Conservation (phyloP, 2,888 invertebrate species). For the Spicauda simplicius region DNA sequence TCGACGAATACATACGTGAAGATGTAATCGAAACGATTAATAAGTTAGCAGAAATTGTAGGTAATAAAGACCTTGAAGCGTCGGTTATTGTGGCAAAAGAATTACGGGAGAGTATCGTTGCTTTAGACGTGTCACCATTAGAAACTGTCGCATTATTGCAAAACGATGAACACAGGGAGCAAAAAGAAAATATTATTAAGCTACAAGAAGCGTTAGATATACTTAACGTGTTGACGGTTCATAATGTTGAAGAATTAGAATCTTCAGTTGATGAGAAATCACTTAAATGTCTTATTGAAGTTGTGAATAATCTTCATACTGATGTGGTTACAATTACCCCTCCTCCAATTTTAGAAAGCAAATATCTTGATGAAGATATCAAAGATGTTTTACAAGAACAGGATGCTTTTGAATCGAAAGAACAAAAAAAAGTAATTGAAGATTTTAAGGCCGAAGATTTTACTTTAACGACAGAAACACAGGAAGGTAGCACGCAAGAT, state of each 20-base stretch:
- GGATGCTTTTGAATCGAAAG: background rate
- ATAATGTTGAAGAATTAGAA: constrained; percentile 46
- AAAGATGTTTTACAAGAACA: background rate
- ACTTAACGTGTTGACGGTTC: constrained; percentile 21
- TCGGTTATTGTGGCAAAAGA: constrained; percentile 53
- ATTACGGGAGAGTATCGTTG: constrained; percentile 47
- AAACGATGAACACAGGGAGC: background rate
- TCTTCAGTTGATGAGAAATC: constrained; percentile 44
- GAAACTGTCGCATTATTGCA: constrained; percentile 7
- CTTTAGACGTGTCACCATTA: constrained; percentile 33
- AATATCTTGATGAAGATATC: background rate
- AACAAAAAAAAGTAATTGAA: background rate
- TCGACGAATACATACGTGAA: constrained; percentile 55
- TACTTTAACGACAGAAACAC: background rate
- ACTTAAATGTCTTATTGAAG: constrained; percentile 51
- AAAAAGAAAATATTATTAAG: constrained; percentile 46
- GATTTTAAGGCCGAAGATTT: background rate
- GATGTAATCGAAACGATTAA: constrained; percentile 49
- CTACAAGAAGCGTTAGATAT: constrained; percentile 42
- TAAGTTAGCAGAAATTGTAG: constrained; percentile 46
- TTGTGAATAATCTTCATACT: constrained; percentile 56
- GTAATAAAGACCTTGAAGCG: constrained; percentile 49
- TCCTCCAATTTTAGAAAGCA: background rate
- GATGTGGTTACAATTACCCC: constrained; percentile 47
- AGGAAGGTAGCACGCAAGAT: background rate